Base-by-base conservation (phyloP, 2,888 invertebrate genomes). In the Priocnemis perturbator region DNA sequence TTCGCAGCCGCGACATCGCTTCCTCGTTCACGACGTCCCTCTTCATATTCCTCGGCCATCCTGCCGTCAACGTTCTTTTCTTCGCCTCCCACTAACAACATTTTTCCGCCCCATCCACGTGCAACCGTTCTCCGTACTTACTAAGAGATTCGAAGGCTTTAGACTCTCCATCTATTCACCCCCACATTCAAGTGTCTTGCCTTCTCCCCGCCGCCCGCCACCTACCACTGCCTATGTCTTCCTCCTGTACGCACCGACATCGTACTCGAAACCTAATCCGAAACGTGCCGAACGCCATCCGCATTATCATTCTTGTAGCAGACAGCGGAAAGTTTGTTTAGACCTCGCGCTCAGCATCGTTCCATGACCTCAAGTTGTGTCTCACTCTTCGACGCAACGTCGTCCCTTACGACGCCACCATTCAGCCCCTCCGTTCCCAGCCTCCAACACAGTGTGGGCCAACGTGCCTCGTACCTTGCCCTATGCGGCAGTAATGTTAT, bases 241-340 rank as follows among this genome's bases (percentile, higher is more conserved):
- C 23, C 48, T 20, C 19, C 48, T 50, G 47, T 37, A n/a, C 60
- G 3, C 14, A 14, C 14, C 57, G 50, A 20, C 62, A 61, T 67
- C 71, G 53, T 62, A 67, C 79, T 60, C 74, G 79, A 81, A 80
- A 81, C 77, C 82, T 85, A 85, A 86, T 86, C 85, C 86, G 81
- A 85, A 85, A 84, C 83, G 85, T 86, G 85, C 82, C 79, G 77
- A 78, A 81, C 79, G 69, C 73, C 71, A 73, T 78, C 75, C 79
- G 73, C 83, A 86, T 86, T 86, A 86, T 87, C 86, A 86, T 86
- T 87, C 86, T 84, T 83, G 86, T 79, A 81, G 85, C 86, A 84
- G 81, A 82, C 82, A 82, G 79, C 79, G 77, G 73, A 79, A 85
- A 86, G 83, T 85, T 86, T 84, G 84, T 82, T 85, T 76, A 79